Percentiles rank a stretch among this genome's conserved stretches.
These are phyloP conservation scores for Rutpela maculata DNA, from an alignment of 2,888 invertebrate species.

Conservation along the genomic window DNA sequence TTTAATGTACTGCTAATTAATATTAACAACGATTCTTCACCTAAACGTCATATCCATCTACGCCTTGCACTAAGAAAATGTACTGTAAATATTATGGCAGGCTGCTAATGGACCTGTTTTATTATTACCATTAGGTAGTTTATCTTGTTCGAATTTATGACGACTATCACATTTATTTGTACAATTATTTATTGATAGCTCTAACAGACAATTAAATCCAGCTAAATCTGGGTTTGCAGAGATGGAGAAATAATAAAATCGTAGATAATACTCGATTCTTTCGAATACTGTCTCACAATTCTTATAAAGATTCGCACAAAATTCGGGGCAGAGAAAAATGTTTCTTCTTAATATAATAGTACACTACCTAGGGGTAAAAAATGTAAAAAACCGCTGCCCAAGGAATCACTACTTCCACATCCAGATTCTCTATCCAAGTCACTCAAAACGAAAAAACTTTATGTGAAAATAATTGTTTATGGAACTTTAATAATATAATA, in stretches of 20 bases:
- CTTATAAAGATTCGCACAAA: no score
- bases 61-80: slow-evolving; percentile 26
- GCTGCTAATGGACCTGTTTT: slow-evolving; percentile 32
- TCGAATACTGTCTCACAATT: neutral
- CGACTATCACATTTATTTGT: slow-evolving; percentile 28
- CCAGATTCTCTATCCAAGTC: no score
- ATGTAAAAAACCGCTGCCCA: no score
- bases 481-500: no score
- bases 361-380: no score
- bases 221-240: neutral
- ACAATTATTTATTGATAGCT: slow-evolving; percentile 17
- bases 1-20: slow-evolving; percentile 14
- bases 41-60: slow-evolving; percentile 14
- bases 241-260: neutral
- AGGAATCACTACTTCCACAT: no score
- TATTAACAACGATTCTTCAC: slow-evolving; percentile 17
- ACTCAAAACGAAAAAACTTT: no score
- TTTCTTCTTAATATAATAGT: no score
- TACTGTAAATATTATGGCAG: slow-evolving; percentile 33
- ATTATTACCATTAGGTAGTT: slow-evolving; percentile 31
- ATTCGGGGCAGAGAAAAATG: no score
- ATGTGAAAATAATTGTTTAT: no score
- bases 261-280: neutral
- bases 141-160: slow-evolving; percentile 24
- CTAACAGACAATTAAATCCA: neutral